Evolutionary conservation across 2,797 vertebrate species (phyloP), one percentile per base, ranked within the genome.

Genomic region (Macroramphosus scolopax): DNA sequence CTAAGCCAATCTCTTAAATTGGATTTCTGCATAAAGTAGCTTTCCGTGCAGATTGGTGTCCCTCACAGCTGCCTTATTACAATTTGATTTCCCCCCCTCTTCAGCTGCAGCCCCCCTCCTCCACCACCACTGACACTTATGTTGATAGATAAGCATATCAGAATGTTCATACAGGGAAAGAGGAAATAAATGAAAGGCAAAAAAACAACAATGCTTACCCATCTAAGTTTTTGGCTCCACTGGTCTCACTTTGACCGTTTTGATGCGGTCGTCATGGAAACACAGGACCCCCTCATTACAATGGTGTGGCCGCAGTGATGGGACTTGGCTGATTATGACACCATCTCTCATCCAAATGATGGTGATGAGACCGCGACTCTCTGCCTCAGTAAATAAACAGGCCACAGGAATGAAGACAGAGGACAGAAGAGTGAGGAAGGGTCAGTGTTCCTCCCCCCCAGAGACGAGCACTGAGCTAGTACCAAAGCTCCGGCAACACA

Each of bases 1-100:
- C 75, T 80, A 81, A 78, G 71, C 71, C 81, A 80, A 79, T 84
- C 77, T 82, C 54, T 75, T 75, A 81, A 87, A 85, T 84, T 83
- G 73, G 71, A 87, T 87, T 85, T 71, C 68, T 84, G 76, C 68
- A 80, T 82, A 69, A 78, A 84, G 73, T 81, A 72, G 80, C 70
- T 78, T 78, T 81, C 71, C 63, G 56, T 54, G 61, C 51, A 81
- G 78, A 78, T 75, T 69, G 77, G 54, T 79, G 72, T 81, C 77
- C 75, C 79, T 82, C 75, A 66, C 74, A 71, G 65, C 72, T 60
- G 56, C 69, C 69, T 77, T 74, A 72, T 81, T 78, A 64, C 56
- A 74, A 62, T 80, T 78, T 68, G 33, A 68, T 34, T 40, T 48
- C 43, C 40, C 60, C 41, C 49, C 26, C 44, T 36, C 53, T 28